Percentiles rank a stretch among this genome's conserved stretches.
phyloP scores from a whole-genome alignment of 2,113 vertebrate species.

The Clarias gariepinus region DNA sequence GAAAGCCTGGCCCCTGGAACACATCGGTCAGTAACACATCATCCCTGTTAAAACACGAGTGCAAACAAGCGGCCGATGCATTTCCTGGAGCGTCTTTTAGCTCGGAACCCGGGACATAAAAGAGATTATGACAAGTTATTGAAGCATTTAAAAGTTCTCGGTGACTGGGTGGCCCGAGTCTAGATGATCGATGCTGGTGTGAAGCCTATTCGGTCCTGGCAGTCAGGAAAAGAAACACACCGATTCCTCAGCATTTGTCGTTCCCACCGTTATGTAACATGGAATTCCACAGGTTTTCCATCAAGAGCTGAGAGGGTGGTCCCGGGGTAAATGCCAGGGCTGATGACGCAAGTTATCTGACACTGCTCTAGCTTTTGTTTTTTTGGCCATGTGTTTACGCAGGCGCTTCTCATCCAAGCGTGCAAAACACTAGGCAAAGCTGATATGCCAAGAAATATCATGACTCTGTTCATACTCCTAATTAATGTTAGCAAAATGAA shows the following conservation, averaged over 20 bases:
- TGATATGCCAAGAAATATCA: background rate
- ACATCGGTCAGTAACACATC: slow-evolving; percentile 27
- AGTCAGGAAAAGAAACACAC: slow-evolving; percentile 8
- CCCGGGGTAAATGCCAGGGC: slow-evolving; percentile 19
- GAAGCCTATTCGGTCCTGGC: slow-evolving; percentile 16
- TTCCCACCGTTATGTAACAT: slow-evolving; percentile 39
- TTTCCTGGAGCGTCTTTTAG: slow-evolving; percentile 30
- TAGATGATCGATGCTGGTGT: slow-evolving; percentile 6
- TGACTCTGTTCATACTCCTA: background rate
- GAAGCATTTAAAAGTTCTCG: background rate
- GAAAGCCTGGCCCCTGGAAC: slow-evolving; percentile 33
- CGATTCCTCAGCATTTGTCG: slow-evolving; percentile 19
- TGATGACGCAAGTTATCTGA: slow-evolving; percentile 26
- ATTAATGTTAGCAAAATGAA: background rate
- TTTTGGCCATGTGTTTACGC: background rate
- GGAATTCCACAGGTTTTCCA: slow-evolving; percentile 41
- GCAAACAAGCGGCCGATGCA: background rate
- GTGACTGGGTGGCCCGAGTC: slow-evolving; percentile 12
- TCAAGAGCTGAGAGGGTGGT: slow-evolving; percentile 30
- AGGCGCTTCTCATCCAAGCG: background rate
- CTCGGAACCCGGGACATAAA: slow-evolving; percentile 12
- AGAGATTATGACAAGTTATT: slow-evolving; percentile 21
- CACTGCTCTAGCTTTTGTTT: slow-evolving; percentile 12
- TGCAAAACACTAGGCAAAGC: background rate
- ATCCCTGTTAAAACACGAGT: slow-evolving; percentile 27